A percentile compares a stretch with the other conserved stretches of the same genome.
These are phyloP conservation scores for Ciconia boyciana DNA, from an alignment of 2,113 vertebrate species.

Conservation along the genomic window DNA sequence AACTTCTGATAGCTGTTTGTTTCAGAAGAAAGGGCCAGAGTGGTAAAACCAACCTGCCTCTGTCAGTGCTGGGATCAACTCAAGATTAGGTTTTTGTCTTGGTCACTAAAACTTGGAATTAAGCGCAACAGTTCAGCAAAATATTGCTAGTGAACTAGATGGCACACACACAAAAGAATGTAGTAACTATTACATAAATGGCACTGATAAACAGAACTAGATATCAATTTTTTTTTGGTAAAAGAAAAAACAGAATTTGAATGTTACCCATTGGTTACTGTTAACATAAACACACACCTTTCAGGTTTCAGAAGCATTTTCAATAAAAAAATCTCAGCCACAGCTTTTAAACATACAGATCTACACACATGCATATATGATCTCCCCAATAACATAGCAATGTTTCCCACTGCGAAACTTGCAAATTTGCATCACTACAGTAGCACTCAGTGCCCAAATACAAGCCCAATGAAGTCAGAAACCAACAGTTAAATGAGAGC, in stretches of 20 bases:
- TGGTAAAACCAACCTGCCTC: not conserved
- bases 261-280: not conserved
- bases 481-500: not conserved
- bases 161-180: not conserved
- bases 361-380: accelerated
- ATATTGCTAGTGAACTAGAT: not conserved
- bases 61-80: too few relatives aligned
- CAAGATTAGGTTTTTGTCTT: not conserved
- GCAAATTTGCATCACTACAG: not conserved
- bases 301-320: not conserved
- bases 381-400: not conserved
- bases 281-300: not conserved
- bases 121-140: not conserved
- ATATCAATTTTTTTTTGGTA: not conserved
- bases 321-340: not conserved
- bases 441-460: not conserved
- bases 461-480: not conserved
- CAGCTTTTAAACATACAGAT: not conserved
- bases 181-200: too few relatives aligned
- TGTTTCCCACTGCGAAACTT: not conserved
- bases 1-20: not conserved
- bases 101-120: not conserved
- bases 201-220: not conserved
- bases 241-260: not conserved
- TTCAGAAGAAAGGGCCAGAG: not conserved